These are phyloP conservation scores for Dynastes maya DNA, from an alignment of 2,888 invertebrate genomes.

Conservation along the genomic window DNA sequence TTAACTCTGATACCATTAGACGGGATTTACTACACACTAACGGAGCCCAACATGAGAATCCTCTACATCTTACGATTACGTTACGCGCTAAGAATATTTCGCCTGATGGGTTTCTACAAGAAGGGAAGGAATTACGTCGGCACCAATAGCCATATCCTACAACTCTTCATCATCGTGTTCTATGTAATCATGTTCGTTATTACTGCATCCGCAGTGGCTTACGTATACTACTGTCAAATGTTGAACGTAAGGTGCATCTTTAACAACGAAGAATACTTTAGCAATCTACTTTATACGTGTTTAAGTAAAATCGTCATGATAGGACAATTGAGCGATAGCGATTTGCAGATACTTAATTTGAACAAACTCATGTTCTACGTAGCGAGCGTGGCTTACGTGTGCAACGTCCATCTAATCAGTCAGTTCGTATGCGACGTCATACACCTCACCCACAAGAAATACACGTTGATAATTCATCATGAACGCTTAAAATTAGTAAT, in stretches of 20 bases:
- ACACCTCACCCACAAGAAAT: constrained; percentile 28
- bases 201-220: constrained; percentile 23
- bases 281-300: constrained; percentile 24
- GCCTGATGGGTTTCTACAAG: constrained; percentile 42
- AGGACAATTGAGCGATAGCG: constrained; percentile 13
- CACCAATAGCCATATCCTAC: constrained; percentile 35
- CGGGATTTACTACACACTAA: constrained; percentile 47
- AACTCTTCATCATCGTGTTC: constrained; percentile 37
- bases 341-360: background rate
- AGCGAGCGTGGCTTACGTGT: constrained; percentile 26
- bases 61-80: constrained; percentile 47
- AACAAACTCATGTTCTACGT: constrained; percentile 20
- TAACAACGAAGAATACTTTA: constrained; percentile 12
- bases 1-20: constrained; percentile 47
- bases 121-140: constrained; percentile 41
- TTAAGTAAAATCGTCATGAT: constrained; percentile 27
- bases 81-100: constrained; percentile 46
- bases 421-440: constrained; percentile 47
- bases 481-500: constrained; percentile 28
- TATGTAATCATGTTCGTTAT: constrained; percentile 40
- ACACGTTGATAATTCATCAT: constrained; percentile 34
- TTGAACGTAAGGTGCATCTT: background rate
- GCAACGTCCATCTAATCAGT: constrained; percentile 49
- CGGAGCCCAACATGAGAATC: constrained; percentile 27
- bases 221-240: constrained; percentile 33